Evolutionary conservation across 2,797 vertebrate genomes (phyloP), one percentile per base, ranked within the genome.

Genomic region (Champsocephalus esox): DNA sequence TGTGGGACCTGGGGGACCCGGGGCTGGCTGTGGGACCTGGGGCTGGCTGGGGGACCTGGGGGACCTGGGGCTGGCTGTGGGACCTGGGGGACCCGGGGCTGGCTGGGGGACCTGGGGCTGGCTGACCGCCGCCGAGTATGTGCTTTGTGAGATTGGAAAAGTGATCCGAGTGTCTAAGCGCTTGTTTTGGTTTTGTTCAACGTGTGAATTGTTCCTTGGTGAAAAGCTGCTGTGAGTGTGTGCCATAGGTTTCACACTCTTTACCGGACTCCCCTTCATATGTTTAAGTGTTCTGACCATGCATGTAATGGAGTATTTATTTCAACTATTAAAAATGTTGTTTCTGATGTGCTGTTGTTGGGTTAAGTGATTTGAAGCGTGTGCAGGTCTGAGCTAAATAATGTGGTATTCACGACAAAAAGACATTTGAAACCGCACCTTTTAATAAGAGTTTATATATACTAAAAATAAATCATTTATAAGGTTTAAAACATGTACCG

Each of bases 271-370:
- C 96, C 93, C 95, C 82, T 86, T 97, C 95, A 94, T 96, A 94
- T 95, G 96, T 94, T 94, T 87, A 94, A 94, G 95, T 96, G 94
- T 97, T 96, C 96, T 95, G 96, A 96, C 94, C 95, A 95, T 98
- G 96, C 97, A 98, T 99, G 97, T 99, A 98, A 96, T 96, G 96
- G 96, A 98, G 96, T 99, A 99, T 99, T 99, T 99, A 99, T 99
- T 99, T 98, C 96, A 96, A 95, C 93, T 96, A 99, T 98, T 99
- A 99, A 99, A 94, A 96, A 95, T 85, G 96, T 95, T 97, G 95
- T 97, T 98, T 97, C 95, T 96, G 94, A 96, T 91, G 93, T 81
- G 83, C 45, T 84, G 51, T 85, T 71, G 70, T 79, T 68, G 43
- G 57, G 24, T 8, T 72, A 13, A 60, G 65, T 83, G 28, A 1